Conservation (phyloP, 2,888 invertebrate genomes). For the Colostygia pectinataria region DNA sequence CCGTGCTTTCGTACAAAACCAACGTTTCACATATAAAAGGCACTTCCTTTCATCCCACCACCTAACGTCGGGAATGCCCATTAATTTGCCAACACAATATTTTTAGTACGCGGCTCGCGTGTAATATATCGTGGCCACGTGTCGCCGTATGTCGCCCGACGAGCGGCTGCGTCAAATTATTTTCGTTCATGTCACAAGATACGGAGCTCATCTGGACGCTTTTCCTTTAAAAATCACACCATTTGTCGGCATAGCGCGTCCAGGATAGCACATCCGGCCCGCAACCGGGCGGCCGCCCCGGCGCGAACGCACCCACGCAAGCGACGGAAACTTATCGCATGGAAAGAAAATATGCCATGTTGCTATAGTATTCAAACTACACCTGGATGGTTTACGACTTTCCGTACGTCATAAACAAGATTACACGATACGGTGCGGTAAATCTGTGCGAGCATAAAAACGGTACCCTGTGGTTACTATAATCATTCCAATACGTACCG, state of each 20-base stretch:
- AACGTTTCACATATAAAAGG: conserved; percentile 82
- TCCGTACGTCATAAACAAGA: conserved; percentile 30
- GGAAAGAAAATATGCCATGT: conserved; percentile 22
- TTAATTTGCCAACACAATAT: conserved; percentile 84
- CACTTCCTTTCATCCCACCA: conserved; percentile 82
- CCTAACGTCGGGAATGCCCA: conserved; percentile 82
- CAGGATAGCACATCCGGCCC: conserved; percentile 61
- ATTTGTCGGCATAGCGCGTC: conserved; percentile 67
- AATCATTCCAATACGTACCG: conserved; percentile 44
- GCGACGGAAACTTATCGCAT: conserved; percentile 17
- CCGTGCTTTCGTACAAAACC: conserved; percentile 80
- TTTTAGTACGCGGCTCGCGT: conserved; percentile 81
- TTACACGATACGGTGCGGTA: conserved; percentile 33
- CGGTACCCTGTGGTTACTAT: conserved; percentile 36
- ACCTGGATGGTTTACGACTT: conserved; percentile 29
- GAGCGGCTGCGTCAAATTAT: conserved; percentile 82
- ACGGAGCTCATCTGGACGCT: conserved; percentile 80
- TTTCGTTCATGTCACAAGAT: conserved; percentile 83
- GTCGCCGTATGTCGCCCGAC: conserved; percentile 80
- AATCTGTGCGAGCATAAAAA: conserved; percentile 42
- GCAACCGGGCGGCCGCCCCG: conserved; percentile 39
- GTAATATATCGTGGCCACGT: conserved; percentile 83
- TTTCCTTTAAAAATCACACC: conserved; percentile 80
- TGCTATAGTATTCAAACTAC: conserved; percentile 25
- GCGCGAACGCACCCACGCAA: conserved; percentile 21